phyloP scores from a whole-genome alignment of 2,797 vertebrate species.

The Anguilla pacifica region DNA sequence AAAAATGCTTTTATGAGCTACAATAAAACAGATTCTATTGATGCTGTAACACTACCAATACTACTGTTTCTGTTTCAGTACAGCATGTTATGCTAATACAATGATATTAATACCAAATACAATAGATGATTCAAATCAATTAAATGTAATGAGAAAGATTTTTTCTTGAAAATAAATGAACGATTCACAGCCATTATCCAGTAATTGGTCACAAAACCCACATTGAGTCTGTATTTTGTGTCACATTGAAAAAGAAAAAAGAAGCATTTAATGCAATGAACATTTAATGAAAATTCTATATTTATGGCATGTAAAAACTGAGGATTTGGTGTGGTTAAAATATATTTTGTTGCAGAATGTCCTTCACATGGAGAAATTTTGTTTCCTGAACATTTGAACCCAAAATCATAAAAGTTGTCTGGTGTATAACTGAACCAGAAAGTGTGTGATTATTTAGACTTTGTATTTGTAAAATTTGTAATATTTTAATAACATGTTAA shows the following conservation, averaged over 20 bases:
- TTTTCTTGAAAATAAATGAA: background rate
- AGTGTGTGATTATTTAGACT: conserved; percentile 55
- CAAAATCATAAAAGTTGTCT: background rate
- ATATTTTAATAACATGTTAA: conserved; percentile 64
- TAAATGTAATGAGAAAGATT: background rate
- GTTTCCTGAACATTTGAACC: conserved; percentile 19
- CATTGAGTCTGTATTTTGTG: background rate
- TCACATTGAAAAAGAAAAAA: background rate
- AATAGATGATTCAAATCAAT: background rate
- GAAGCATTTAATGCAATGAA: background rate
- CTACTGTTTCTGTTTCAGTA: background rate
- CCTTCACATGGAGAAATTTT: background rate
- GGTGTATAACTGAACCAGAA: background rate
- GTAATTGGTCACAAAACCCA: background rate
- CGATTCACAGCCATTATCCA: background rate
- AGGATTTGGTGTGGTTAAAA: background rate
- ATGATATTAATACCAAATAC: background rate
- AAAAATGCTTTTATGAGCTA: background rate
- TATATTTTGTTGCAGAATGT: background rate
- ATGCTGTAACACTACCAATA: too few relatives aligned
- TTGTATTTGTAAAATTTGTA: conserved; percentile 59
- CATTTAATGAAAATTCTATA: background rate
- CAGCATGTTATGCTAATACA: background rate
- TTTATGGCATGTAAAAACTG: background rate
- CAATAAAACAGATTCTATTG: background rate